These are phyloP conservation scores for Planococcus citri DNA, from an alignment of 1,140 invertebrate genomes.

Conservation along the genomic window DNA sequence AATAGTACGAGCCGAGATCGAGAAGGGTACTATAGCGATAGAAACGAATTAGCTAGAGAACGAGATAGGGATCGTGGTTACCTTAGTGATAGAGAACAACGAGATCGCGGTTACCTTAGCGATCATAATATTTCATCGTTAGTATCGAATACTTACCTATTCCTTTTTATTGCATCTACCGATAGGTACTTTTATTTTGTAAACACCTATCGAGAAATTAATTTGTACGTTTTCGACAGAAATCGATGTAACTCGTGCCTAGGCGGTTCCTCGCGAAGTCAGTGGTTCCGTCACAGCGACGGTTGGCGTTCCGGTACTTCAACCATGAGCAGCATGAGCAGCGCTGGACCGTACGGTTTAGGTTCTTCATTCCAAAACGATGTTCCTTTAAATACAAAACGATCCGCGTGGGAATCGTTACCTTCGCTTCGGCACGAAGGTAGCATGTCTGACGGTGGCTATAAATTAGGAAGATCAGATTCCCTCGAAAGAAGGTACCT, in stretches of 20 bases:
- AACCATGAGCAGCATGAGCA: conserved; percentile 43
- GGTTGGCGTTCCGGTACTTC: conserved; percentile 70
- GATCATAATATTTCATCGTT: conserved; percentile 24
- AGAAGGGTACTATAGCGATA: conserved; percentile 75
- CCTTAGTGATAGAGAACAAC: conserved; percentile 22
- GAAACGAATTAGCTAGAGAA: conserved; percentile 61
- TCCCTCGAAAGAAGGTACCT: conserved; percentile 67
- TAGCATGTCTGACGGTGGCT: conserved; percentile 70
- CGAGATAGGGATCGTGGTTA: conserved; percentile 33
- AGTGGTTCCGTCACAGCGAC: conserved; percentile 76
- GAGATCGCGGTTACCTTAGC: conserved; percentile 23
- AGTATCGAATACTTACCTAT: background rate
- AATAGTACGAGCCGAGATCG: conserved; percentile 44
- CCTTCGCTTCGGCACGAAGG: conserved; percentile 66
- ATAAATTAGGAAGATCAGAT: conserved; percentile 69
- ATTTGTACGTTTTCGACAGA: background rate
- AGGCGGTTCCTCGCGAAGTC: conserved; percentile 65
- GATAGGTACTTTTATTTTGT: too few relatives aligned
- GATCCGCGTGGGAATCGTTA: conserved; percentile 70
- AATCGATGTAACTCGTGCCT: conserved; percentile 63
- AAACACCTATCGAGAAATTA: too few relatives aligned
- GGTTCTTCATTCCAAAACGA: conserved; percentile 31
- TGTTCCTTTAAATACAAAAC: conserved; percentile 38
- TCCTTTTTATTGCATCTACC: background rate
- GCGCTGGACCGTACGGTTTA: conserved; percentile 28